Conservation (phyloP, 2,888 invertebrate species). For the Poecilus cupreus region DNA sequence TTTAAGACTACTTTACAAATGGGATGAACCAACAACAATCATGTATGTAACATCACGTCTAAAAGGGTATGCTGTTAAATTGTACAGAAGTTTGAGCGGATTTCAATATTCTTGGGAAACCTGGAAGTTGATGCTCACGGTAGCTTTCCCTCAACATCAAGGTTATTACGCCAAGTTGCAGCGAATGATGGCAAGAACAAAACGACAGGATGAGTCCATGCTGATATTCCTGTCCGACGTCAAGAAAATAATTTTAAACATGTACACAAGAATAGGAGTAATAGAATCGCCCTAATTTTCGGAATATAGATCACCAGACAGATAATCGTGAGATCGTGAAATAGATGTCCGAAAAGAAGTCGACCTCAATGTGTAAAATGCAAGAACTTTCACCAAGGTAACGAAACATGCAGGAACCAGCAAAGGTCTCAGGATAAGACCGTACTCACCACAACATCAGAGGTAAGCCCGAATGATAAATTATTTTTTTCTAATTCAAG, state of each 20-base stretch:
- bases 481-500: neutral
- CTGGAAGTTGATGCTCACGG: conserved; percentile 60
- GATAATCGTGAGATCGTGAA: too few species aligned
- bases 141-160: conserved; percentile 60
- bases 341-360: too few species aligned
- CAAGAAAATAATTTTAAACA: too few species aligned
- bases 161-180: conserved; percentile 60
- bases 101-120: conserved; percentile 38
- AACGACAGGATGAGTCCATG: neutral
- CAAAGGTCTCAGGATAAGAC: too few species aligned
- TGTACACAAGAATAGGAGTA: too few species aligned
- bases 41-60: conserved; percentile 62
- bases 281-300: too few species aligned
- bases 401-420: too few species aligned
- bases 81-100: conserved; percentile 54
- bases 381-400: too few species aligned
- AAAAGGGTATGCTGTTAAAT: conserved; percentile 60
- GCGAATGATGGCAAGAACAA: conserved; percentile 54
- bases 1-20: neutral
- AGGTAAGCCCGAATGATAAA: too few species aligned
- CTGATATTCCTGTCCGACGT: neutral
- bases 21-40: neutral
- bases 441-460: too few species aligned
- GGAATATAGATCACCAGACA: too few species aligned
- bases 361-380: too few species aligned